phyloP scores from a whole-genome alignment of 2,113 vertebrate genomes.

The Lagopus muta region DNA sequence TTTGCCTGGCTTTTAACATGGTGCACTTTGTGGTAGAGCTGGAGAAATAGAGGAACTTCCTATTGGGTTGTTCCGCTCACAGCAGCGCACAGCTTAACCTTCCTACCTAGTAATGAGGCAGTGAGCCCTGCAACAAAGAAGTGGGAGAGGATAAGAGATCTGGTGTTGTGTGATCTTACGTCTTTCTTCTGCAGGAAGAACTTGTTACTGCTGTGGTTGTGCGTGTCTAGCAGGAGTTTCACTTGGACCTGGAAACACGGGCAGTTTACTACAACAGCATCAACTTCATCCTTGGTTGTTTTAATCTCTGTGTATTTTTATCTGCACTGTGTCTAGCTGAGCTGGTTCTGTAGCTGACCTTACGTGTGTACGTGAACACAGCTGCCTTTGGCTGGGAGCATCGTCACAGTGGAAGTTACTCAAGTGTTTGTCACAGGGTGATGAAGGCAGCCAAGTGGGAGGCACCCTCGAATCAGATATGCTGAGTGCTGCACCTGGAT shows the following conservation, averaged over 20 bases:
- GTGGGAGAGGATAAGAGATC: not conserved
- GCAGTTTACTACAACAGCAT: not conserved
- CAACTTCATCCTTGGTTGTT: not conserved
- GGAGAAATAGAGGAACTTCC: constrained; percentile 1
- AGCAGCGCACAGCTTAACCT: not conserved
- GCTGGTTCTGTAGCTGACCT: not conserved
- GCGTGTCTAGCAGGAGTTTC: not conserved
- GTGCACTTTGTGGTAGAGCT: not conserved
- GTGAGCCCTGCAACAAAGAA: not conserved
- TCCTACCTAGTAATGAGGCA: not conserved
- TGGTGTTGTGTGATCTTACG: not conserved
- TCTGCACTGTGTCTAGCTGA: not conserved
- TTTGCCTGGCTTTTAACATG: not conserved
- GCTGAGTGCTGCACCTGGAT: not conserved
- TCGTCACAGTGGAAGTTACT: not conserved
- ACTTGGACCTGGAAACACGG: not conserved
- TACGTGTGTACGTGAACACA: not conserved
- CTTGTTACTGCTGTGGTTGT: fast-evolving
- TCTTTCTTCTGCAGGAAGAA: not conserved
- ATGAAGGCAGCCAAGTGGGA: not conserved
- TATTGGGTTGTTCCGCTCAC: not conserved
- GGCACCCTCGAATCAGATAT: not conserved
- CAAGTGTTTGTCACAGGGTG: not conserved
- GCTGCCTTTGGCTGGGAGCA: not conserved
- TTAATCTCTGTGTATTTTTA: not conserved